Evolutionary conservation across 2,888 invertebrate genomes (phyloP), one percentile per base, ranked within the genome.

Genomic region (Callyntrura sp.): DNA sequence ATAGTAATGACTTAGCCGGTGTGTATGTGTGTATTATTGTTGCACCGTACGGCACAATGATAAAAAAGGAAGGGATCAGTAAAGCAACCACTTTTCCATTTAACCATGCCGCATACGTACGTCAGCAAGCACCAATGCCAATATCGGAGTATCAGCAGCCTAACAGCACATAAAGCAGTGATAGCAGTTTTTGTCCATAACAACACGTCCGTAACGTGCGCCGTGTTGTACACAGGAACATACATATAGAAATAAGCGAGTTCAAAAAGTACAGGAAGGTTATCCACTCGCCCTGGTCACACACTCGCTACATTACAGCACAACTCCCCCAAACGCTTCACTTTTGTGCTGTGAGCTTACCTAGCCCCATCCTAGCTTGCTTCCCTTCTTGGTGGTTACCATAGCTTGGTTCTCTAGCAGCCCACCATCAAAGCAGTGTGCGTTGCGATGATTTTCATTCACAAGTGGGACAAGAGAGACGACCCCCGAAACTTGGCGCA

Each of bases 371-470:
- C 60, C 5, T 20, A 76, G 82, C 6, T 43, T 62, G 82, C 62
- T 60, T 73, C n/a, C n/a, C n/a, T n/a, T n/a, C n/a, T n/a, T n/a
- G n/a, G 55, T 28, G 2, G 78, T 35, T 60, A 25, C 35, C 23
- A 20, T 51, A 60, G 43, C 81, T 12, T 20, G 0, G n/a, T n/a
- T n/a, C n/a, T n/a, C n/a, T n/a, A n/a, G n/a, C n/a, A n/a, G n/a
- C n/a, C n/a, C n/a, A n/a, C n/a, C n/a, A n/a, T n/a, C n/a, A n/a
- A 23, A 11, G 0, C 0, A 17, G 57, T 17, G 9, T 35, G 51
- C 9, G 55, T 28, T 55, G 55, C 78, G 91, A 90, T 92, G 90
- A 90, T 90, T 92, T 92, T 92, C 92, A 92, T 92, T 92, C 92
- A 92, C 92, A 92, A 92, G 90, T 90, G 92, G 91, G 91, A 92